Evolutionary conservation across 1,140 invertebrate genomes (phyloP), one percentile per base, ranked within the genome.

Genomic region (Aphelinus atriplicis): DNA sequence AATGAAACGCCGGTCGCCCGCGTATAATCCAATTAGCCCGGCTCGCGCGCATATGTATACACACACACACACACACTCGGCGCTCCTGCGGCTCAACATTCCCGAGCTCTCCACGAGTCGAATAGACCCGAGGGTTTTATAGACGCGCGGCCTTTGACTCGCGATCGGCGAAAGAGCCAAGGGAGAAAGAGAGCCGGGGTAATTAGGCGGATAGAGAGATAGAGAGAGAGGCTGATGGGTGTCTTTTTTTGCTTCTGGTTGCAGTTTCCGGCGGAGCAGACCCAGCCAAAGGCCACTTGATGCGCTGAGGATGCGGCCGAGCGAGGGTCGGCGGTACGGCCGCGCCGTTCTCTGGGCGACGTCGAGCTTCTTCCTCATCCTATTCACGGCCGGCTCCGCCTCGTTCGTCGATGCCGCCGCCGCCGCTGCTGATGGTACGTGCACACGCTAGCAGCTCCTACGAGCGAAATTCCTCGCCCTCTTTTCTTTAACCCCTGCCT

Each of bases 301-400:
- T 85, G 84, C 79, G 80, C 79, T 81, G 83, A 85, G 80, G 81
- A 85, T 85, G 84, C 81, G 79, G 78, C 81, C 78, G 66, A 80
- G 72, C 80, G 83, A 83, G 80, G 81, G 79, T 80, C 48, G 57
- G 48, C 79, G 78, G 78, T 77, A 78, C 77, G 79, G 80, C 79
- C 79, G 76, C 81, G 77, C 79, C 80, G 80, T 81, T 82, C 78
- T 84, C 80, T 81, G 82, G 83, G 79, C 81, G 80, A 84, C 80
- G 65, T 82, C 80, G 62, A 79, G 75, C 71, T 76, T 83, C 48
- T 77, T 78, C 57, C 63, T 82, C 53, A 68, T 82, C 46, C 62
- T 80, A 53, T 75, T 78, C 45, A 62, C 78, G 50, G 76, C 73
- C 46, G 71, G 76, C 45, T 78, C 26, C 26, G 26, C 80, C 55